A percentile compares a stretch with the other conserved stretches of the same genome.
phyloP scores from a whole-genome alignment of 2,888 invertebrate genomes.

The Meteorus colon region DNA sequence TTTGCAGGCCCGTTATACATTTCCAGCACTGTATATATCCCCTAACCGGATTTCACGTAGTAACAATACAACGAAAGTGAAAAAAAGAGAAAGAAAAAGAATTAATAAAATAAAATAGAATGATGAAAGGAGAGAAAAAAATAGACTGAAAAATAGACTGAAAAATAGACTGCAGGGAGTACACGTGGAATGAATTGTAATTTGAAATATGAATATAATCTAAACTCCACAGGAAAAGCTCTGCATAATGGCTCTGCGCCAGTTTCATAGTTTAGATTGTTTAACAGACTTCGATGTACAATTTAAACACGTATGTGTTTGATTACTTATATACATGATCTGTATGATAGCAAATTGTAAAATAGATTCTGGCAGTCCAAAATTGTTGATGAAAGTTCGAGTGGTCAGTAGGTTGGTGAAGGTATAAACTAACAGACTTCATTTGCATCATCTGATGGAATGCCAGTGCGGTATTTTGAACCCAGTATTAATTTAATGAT shows the following conservation, averaged over 20 bases:
- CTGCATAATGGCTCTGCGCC: neutral
- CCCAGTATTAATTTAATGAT: conserved; percentile 30
- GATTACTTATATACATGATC: neutral
- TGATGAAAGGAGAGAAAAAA: neutral
- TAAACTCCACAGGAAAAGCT: neutral
- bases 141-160: neutral
- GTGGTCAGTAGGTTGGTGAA: neutral
- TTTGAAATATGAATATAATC: neutral
- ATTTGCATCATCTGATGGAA: conserved; percentile 35
- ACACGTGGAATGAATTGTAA: neutral
- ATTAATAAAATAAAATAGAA: conserved; percentile 4
- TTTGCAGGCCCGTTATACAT: conserved; percentile 32
- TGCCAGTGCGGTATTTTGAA: conserved; percentile 17
- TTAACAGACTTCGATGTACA: neutral
- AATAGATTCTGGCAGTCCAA: neutral
- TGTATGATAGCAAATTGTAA: neutral
- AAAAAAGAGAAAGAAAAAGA: neutral
- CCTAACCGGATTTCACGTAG: conserved; percentile 32
- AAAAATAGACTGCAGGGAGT: neutral
- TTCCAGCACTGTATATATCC: conserved; percentile 18
- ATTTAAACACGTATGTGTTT: neutral
- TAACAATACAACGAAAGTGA: neutral
- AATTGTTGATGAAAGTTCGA: neutral
- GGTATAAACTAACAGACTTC: conserved; percentile 10
- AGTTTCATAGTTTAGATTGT: neutral